Percentiles rank a stretch among this genome's conserved stretches.
Evolutionary conservation across 2,797 vertebrate genomes (phyloP).

Genomic region (Sarcoramphus papa): DNA sequence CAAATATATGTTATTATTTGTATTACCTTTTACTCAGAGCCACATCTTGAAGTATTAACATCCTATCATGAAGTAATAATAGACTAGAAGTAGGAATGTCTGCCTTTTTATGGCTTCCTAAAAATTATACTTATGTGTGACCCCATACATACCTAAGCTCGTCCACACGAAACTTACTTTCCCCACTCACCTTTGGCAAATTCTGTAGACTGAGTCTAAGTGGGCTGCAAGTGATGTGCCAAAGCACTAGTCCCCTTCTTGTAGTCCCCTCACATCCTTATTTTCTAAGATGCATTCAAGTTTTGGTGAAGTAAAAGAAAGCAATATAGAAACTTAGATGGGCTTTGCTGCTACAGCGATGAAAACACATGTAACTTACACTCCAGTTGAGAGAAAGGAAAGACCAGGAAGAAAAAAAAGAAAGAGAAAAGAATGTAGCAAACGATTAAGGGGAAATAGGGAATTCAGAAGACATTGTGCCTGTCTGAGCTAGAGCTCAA

Average conservation of each 20-base stretch:
- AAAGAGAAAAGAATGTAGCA: not conserved
- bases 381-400: not conserved
- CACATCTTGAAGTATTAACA: not conserved
- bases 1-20: not conserved
- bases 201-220: not conserved
- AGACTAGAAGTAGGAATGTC: not conserved
- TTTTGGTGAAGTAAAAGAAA: not conserved
- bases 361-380: not conserved
- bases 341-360: not conserved
- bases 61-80: not conserved
- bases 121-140: not conserved
- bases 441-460: not conserved
- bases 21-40: not conserved
- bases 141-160: not conserved
- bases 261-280: not conserved
- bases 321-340: not conserved
- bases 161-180: not conserved
- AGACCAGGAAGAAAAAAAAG: not conserved
- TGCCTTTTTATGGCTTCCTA: not conserved
- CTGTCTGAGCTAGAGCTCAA: not conserved
- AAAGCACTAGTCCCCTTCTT: not conserved
- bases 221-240: not conserved
- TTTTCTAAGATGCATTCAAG: not conserved
- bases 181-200: not conserved
- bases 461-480: not conserved